Conservation (phyloP, 2,113 vertebrate genomes). For the Uria lomvia region DNA sequence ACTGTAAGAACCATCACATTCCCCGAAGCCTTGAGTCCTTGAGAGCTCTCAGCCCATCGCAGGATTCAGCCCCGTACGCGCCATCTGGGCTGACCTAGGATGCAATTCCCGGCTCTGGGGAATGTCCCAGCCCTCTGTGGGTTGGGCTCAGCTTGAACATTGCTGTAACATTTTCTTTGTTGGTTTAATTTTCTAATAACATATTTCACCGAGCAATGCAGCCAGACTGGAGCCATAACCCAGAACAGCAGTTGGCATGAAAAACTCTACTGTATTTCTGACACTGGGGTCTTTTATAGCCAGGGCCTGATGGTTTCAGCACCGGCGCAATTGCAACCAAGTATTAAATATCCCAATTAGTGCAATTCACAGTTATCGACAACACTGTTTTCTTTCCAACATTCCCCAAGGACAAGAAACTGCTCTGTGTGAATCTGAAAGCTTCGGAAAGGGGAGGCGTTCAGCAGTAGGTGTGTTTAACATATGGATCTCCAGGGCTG, state of each 20-base stretch:
- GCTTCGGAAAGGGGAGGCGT: background rate
- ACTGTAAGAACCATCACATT: background rate
- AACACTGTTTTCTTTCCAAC: background rate
- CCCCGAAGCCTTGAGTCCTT: background rate
- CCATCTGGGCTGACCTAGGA: background rate
- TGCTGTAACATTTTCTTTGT: background rate
- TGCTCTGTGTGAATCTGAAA: background rate
- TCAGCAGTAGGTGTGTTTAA: background rate
- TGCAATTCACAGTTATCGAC: background rate
- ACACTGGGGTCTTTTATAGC: conserved; percentile 50
- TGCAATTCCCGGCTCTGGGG: background rate
- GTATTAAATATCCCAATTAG: conserved; percentile 64
- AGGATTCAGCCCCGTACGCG: background rate
- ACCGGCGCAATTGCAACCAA: background rate
- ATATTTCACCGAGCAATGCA: conserved; percentile 10
- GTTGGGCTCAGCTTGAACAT: background rate
- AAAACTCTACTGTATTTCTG: conserved; percentile 22
- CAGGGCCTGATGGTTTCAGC: conserved; percentile 16
- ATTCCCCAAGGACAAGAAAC: background rate
- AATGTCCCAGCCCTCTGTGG: background rate
- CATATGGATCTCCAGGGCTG: background rate
- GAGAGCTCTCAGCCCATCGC: background rate
- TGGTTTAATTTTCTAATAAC: conserved; percentile 47
- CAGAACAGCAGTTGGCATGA: conserved; percentile 28
- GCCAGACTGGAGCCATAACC: conserved; percentile 59